Evolutionary conservation across 92 coral and sea anemone genomes (phyloP).

Genomic region (Bergia sp.): DNA sequence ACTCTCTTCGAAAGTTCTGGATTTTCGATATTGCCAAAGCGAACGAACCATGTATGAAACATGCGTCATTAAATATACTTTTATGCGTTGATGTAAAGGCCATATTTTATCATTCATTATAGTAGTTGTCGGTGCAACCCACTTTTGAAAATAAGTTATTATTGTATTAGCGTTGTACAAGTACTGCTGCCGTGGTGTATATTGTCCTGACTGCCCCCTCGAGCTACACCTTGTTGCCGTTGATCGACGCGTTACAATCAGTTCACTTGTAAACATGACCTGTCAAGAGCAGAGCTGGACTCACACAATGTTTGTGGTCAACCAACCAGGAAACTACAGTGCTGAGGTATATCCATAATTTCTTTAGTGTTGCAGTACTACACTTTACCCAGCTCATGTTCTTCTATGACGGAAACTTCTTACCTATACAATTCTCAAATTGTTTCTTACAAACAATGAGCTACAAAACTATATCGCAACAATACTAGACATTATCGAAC

Average conservation of each 20-base stretch:
- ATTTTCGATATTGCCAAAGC: too few species aligned
- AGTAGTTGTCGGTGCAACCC: not conserved
- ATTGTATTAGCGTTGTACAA: not conserved
- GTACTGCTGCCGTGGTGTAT: conserved; percentile 27
- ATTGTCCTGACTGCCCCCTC: conserved; percentile 30
- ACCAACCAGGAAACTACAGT: conserved; percentile 20
- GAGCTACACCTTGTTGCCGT: not conserved
- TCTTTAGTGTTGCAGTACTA: not conserved
- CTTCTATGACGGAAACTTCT: too few species aligned
- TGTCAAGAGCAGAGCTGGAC: conserved; percentile 31
- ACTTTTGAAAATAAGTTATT: not conserved
- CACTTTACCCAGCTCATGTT: too few species aligned
- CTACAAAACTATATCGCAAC: too few species aligned
- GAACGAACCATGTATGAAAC: too few species aligned
- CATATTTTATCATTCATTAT: not conserved
- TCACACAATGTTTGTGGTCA: not conserved
- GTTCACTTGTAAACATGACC: conserved; percentile 11
- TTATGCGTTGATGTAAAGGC: not conserved
- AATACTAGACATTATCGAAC: too few species aligned
- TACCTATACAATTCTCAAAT: too few species aligned
- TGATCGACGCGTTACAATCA: conserved; percentile 11
- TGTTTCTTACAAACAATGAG: too few species aligned
- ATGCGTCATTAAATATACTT: not conserved
- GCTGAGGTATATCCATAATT: not conserved
- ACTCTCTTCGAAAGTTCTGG: too few species aligned